These are phyloP conservation scores for Phymanthus crucifer DNA, from an alignment of 92 coral and sea anemone species.

Conservation along the genomic window DNA sequence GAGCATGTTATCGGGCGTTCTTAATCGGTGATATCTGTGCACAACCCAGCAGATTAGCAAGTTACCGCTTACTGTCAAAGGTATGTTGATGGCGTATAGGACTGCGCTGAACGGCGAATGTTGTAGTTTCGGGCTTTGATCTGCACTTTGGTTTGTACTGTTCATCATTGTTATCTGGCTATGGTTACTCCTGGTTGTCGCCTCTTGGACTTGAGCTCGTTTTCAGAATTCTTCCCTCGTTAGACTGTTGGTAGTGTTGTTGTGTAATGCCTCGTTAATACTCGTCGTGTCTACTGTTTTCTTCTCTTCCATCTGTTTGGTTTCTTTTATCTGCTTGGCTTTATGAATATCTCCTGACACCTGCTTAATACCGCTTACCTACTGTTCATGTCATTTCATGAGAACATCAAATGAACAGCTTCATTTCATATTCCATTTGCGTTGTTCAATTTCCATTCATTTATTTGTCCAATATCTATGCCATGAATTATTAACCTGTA, in stretches of 20 bases:
- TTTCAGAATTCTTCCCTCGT: neutral
- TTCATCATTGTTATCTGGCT: neutral
- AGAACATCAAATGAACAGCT: no score
- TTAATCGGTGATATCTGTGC: conserved; percentile 14
- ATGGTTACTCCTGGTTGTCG: neutral
- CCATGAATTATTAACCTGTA: neutral
- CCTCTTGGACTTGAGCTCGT: neutral
- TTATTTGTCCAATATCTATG: neutral
- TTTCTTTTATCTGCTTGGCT: no score
- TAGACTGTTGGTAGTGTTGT: no score
- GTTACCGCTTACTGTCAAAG: conserved; percentile 19
- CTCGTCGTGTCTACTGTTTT: no score
- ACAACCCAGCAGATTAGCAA: conserved; percentile 16
- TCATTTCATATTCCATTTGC: neutral
- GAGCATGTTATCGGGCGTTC: conserved; percentile 24
- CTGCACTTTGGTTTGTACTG: neutral
- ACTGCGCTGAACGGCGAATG: neutral
- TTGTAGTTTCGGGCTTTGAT: no score
- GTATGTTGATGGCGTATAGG: neutral
- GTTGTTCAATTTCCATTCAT: neutral
- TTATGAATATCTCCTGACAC: no score
- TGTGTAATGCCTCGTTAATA: no score
- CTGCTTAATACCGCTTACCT: neutral
- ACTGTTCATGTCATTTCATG: neutral
- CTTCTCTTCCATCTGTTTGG: no score